Conservation (phyloP, 1,140 invertebrate genomes). For the Parasteatoda tepidariorum region DNA sequence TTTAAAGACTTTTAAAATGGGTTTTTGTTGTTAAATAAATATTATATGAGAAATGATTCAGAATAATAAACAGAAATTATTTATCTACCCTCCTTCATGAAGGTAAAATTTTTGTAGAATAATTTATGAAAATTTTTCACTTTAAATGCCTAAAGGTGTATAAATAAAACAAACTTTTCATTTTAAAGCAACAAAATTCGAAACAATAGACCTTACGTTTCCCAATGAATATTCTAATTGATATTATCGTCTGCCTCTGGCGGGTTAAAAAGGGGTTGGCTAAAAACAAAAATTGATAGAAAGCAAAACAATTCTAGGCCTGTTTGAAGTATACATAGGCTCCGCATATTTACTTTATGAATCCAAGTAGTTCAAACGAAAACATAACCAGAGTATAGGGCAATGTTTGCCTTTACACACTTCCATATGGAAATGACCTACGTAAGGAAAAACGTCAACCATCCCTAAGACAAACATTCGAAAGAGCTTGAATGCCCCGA, state of each 20-base stretch:
- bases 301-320: background rate
- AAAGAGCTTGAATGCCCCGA: background rate
- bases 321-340: background rate
- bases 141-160: no score
- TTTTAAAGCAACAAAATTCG: no score
- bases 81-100: no score
- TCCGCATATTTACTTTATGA: slow-evolving; percentile 23
- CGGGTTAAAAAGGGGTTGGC: no score
- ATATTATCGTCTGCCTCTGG: background rate
- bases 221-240: background rate
- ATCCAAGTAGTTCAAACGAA: slow-evolving; percentile 9
- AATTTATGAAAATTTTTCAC: no score
- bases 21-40: no score
- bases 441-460: slow-evolving; percentile 11
- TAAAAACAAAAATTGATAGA: background rate
- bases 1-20: no score
- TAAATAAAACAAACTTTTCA: no score
- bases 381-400: background rate
- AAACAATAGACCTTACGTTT: background rate
- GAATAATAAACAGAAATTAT: no score
- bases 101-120: no score
- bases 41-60: no score
- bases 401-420: slow-evolving; percentile 23
- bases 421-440: background rate
- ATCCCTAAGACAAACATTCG: slow-evolving; percentile 26